Percentiles rank a stretch among this genome's conserved stretches.
phyloP scores from a whole-genome alignment of 2,888 invertebrate genomes.

The Allolobophora icterica region DNA sequence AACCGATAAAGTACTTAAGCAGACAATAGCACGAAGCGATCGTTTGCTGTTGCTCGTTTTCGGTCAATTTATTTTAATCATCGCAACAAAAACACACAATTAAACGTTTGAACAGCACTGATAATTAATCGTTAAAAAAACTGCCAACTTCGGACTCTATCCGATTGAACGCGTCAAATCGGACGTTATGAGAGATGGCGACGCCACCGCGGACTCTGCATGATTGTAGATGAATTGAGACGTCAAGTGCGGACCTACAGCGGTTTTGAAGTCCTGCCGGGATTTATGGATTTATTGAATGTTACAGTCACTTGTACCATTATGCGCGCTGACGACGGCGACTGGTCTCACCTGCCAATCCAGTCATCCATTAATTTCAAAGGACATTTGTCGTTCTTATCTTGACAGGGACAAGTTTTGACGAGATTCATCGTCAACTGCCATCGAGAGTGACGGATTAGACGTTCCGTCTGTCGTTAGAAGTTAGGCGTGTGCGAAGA shows the following conservation, averaged over 20 bases:
- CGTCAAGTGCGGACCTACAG: background rate
- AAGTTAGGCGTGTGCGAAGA: too few species aligned
- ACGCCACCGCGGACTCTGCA: background rate
- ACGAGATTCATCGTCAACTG: background rate
- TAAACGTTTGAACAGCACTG: background rate
- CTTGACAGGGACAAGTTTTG: background rate
- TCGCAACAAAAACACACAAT: background rate
- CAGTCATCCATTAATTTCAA: background rate
- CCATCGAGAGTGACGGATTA: background rate
- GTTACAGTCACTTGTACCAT: background rate
- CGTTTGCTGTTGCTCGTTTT: too few species aligned
- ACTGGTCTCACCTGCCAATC: background rate
- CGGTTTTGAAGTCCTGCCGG: background rate
- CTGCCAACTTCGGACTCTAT: background rate
- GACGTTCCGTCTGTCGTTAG: background rate
- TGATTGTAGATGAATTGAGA: slow-evolving; percentile 17
- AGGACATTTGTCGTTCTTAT: background rate
- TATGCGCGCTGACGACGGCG: background rate
- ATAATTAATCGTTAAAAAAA: background rate
- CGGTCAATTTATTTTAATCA: background rate
- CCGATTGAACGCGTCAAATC: background rate
- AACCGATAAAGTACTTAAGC: too few species aligned
- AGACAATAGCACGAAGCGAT: too few species aligned
- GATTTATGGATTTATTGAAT: background rate
- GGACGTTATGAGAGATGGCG: background rate